Base-by-base conservation (phyloP, 2,888 invertebrate genomes). In the Drosophila bunnanda region DNA sequence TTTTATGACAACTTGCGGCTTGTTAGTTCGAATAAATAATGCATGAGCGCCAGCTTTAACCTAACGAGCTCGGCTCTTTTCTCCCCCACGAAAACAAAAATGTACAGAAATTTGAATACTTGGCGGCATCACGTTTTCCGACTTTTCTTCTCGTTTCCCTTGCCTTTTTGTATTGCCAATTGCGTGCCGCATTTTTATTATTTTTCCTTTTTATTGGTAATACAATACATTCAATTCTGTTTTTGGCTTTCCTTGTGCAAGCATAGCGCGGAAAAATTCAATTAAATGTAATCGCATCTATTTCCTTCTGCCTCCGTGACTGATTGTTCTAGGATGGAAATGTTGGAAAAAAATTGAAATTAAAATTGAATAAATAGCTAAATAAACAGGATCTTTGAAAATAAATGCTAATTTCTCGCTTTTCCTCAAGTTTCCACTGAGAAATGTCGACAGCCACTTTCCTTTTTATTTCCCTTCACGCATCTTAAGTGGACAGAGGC, bases 281-380 rank as follows among this genome's bases (percentile, higher is more conserved):
- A 90, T 90, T 91, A 91, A 90, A 89, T 88, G 89, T 90, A 90
- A 90, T 90, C 89, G 89, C 88, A 90, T 90, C 86, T 82, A 75
- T 77, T 80, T 69, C 52, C 74, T 79, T 78, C 69, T 67, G 74
- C 56, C 55, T 65, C 88, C 88, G 71, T 79, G 87, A 78, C 85
- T 78, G 88, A 83, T 84, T 82, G 80, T 50, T 50, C 69, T 52
- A 54, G 36, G n/a, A 39, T 17, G 28, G 41, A n/a, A 38, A 17
- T 25, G 20, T 10, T 43, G 10, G 28, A 64, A 72, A 67, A 67
- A 76, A 80, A 71, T 53, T 46, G 61, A 82, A 73, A 71, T 78
- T 61, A 69, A 81, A 85, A 82, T 82, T 84, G 69, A 80, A 88
- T 82, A 88, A 87, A 88, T 89, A 88, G 80, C 80, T 74, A 82